Evolutionary conservation across 2,797 vertebrate species (phyloP).

Genomic region (Neopelma chrysocephalum): DNA sequence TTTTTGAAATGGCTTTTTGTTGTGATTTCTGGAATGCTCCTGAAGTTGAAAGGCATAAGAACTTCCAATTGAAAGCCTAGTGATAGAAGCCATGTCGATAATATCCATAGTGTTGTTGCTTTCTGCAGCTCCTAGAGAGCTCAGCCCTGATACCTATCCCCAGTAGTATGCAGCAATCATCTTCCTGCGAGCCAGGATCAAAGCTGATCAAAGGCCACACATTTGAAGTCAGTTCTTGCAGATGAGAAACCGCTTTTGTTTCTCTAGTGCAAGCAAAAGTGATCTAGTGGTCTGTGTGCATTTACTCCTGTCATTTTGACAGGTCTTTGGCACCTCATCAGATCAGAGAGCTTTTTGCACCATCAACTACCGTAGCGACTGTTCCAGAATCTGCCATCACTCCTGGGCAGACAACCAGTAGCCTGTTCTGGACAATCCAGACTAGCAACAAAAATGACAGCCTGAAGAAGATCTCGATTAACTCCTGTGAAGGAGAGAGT

Average conservation of each 20-base stretch:
- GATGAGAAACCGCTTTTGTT: background rate
- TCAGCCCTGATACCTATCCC: background rate
- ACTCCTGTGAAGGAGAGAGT: background rate
- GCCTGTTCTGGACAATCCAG: background rate
- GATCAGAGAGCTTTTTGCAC: background rate
- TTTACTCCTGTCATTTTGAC: background rate
- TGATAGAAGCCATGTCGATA: slow-evolving; percentile 42
- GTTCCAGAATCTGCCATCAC: background rate
- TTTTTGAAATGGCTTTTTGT: slow-evolving; percentile 12
- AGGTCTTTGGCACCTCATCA: background rate
- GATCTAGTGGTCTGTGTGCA: background rate
- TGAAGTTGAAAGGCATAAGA: background rate
- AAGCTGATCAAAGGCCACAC: background rate
- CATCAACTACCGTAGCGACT: background rate
- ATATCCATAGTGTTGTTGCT: background rate
- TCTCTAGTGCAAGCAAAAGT: background rate
- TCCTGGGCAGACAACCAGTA: background rate
- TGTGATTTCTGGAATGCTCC: background rate
- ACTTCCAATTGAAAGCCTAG: slow-evolving; percentile 38
- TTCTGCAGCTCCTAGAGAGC: slow-evolving; percentile 3
- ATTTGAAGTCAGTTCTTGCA: background rate
- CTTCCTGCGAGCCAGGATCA: background rate
- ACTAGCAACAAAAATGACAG: background rate
- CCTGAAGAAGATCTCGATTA: background rate
- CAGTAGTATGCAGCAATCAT: background rate